Percentiles rank a stretch among this genome's conserved stretches.
phyloP scores from a whole-genome alignment of 2,797 vertebrate species.

The Clarias platycephalus region DNA sequence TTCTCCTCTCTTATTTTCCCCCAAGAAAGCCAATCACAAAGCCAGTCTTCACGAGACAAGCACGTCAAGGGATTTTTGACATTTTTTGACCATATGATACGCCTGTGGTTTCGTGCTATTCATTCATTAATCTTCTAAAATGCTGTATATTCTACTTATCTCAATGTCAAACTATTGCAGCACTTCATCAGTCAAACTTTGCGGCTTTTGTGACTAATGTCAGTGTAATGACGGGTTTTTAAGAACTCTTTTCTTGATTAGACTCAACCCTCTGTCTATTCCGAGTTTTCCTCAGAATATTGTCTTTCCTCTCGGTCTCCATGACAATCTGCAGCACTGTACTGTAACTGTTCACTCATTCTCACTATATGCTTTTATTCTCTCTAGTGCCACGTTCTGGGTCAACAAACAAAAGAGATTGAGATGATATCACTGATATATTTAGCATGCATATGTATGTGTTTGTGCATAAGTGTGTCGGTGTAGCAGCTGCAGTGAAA shows the following conservation, averaged over 20 bases:
- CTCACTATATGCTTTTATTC: conserved; percentile 22
- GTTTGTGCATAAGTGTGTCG: conserved; percentile 2
- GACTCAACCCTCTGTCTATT: conserved; percentile 4
- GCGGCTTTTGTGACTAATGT: neutral
- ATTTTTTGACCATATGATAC: neutral
- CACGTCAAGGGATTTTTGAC: neutral
- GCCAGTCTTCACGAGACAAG: neutral
- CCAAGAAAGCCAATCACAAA: neutral
- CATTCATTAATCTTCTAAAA: neutral
- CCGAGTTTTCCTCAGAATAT: conserved; percentile 8
- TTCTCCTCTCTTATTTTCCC: neutral
- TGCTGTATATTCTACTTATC: neutral
- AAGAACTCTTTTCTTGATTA: neutral
- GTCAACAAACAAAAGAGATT: conserved; percentile 2
- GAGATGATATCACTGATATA: conserved; percentile 20
- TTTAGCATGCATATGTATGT: conserved; percentile 21
- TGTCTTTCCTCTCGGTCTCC: neutral
- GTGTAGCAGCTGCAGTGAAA: conserved; percentile 38
- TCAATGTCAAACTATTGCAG: neutral
- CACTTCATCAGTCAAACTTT: neutral
- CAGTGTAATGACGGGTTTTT: neutral
- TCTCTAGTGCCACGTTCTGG: conserved; percentile 8
- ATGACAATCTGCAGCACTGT: conserved; percentile 1
- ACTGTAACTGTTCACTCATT: conserved; percentile 8
- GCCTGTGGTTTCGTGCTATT: neutral